phyloP scores from a whole-genome alignment of 2,888 invertebrate species.

The Agrenia bidenticulata region DNA sequence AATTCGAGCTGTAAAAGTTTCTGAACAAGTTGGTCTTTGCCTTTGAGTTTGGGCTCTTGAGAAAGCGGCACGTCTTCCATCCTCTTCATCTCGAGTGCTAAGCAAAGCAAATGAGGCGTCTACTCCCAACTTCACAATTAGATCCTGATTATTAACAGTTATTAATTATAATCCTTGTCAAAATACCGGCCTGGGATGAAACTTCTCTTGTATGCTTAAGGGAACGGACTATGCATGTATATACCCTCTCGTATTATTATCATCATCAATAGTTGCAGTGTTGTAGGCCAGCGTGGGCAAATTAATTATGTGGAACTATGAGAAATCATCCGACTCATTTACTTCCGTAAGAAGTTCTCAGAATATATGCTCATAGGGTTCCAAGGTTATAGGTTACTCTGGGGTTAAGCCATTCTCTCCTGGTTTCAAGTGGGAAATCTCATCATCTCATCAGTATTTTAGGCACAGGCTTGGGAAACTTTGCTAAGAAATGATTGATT shows the following conservation, averaged over 20 bases:
- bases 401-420: neutral
- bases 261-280: no score
- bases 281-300: no score
- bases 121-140: constrained; percentile 19
- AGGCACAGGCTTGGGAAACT: constrained; percentile 5
- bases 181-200: constrained; percentile 9
- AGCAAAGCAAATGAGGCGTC: constrained; percentile 4
- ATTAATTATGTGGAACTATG: constrained; percentile 17
- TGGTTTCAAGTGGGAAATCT: no score
- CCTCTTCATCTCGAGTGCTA: no score
- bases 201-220: no score
- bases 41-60: no score
- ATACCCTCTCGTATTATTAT: no score
- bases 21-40: no score
- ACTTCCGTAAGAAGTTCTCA: constrained; percentile 13
- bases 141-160: constrained; percentile 22
- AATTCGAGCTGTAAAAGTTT: no score
- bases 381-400: neutral
- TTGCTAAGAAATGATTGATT: constrained; percentile 16
- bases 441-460: constrained; percentile 17
- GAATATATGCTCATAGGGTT: no score
- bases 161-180: constrained; percentile 39
- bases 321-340: constrained; percentile 32
- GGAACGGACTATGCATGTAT: no score
- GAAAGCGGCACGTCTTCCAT: neutral